Evolutionary conservation across 2,888 invertebrate species (phyloP), one percentile per base, ranked within the genome.

Genomic region (Elmis aenea): DNA sequence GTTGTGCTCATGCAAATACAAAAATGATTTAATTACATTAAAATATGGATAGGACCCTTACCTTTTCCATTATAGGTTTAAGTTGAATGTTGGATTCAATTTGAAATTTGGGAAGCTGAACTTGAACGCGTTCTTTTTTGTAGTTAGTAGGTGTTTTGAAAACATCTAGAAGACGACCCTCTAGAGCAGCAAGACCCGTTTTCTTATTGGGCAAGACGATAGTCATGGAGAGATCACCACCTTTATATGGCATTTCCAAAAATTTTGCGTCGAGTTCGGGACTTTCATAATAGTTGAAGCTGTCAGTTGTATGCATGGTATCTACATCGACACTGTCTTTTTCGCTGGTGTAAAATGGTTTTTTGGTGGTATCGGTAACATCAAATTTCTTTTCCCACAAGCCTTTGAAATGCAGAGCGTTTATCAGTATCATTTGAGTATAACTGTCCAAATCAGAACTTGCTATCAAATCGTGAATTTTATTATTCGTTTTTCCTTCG

Each of bases 61-160:
- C 85, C 69, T 79, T 73, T 10, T 71, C 61, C 28, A 86, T 61
- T 8, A 75, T 52, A 0, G 67, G 60, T 9, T 68, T 69, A 14
- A 87, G 67, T 42, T 83, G 70, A 12, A 46, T 42, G 5, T 34
- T 30, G 2, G 39, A 35, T 33, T 50, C 51, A 26, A 48, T 49
- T 5, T 46, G 42, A 32, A 55, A 54, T 33, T 46, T 51, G 1
- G 55, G 55, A 14, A 54, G 31, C n/a, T 27, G 20, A 2, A 55
- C 44, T 6, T 33, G 12, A 3, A 51, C 48, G 11, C 37, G 29
- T 20, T 42, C 12, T n/a, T 22, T 21, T 5, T n/a, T 25, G 26
- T 33, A 45, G 6, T 18, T 27, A 9, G 35, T 43, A 9, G 38
- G 45, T 14, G 28, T 25, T 9, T 14, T 13, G 3, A 52, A 18